A percentile compares a stretch with the other conserved stretches of the same genome.
phyloP scores from a whole-genome alignment of 2,797 vertebrate species.

The Amblyopsis hoosieri region DNA sequence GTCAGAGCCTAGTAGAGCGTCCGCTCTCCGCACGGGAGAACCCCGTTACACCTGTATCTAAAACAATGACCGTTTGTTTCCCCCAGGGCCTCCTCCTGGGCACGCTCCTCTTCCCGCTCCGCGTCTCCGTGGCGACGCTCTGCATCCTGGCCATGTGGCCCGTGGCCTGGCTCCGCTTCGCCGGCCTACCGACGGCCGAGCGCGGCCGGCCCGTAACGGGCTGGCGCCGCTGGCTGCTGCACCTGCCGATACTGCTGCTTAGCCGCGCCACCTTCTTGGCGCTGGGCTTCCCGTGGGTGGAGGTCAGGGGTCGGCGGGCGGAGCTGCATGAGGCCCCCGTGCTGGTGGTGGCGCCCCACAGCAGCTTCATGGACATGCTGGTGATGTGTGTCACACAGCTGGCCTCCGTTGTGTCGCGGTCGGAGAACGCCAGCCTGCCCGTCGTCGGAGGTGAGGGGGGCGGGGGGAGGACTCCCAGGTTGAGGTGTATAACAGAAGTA shows the following conservation, averaged over 20 bases:
- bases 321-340: constrained; percentile 83
- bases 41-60: background rate
- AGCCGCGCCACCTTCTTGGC: constrained; percentile 83
- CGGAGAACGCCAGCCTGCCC: constrained; percentile 85
- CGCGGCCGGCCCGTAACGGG: constrained; percentile 75
- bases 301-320: constrained; percentile 83
- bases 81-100: constrained; percentile 77
- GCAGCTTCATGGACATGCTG: constrained; percentile 87
- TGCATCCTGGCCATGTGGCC: constrained; percentile 87
- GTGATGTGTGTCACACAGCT: constrained; percentile 78
- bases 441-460: constrained; percentile 84
- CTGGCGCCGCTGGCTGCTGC: constrained; percentile 80
- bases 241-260: constrained; percentile 71
- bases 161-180: constrained; percentile 79
- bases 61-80: background rate
- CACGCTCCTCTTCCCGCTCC: constrained; percentile 80
- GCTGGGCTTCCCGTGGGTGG: constrained; percentile 83
- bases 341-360: constrained; percentile 88
- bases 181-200: constrained; percentile 77
- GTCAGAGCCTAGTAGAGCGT: too few species aligned
- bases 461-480: too few species aligned
- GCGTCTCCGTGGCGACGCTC: constrained; percentile 69
- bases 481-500: background rate
- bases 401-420: constrained; percentile 86
- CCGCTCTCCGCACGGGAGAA: too few species aligned